A percentile compares a stretch with the other conserved stretches of the same genome.
Evolutionary conservation across 2,797 vertebrate species (phyloP).

Genomic region (Hoplostethus atlanticus): DNA sequence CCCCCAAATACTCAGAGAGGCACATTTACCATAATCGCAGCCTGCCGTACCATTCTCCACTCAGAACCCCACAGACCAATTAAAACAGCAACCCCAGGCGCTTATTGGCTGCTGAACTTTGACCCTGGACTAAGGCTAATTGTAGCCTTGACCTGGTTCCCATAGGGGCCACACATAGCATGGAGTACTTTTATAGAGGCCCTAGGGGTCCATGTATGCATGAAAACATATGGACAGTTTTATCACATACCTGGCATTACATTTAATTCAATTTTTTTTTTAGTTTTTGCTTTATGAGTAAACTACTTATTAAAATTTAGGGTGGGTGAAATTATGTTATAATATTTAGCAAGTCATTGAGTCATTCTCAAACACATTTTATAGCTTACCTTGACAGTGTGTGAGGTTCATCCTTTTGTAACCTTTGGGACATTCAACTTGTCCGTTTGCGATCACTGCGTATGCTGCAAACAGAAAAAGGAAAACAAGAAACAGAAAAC

Average conservation of each 20-base stretch:
- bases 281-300: not conserved
- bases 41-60: slow-evolving; percentile 36
- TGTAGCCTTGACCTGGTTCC: slow-evolving; percentile 68
- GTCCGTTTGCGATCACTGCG: slow-evolving; percentile 91
- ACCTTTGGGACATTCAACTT: slow-evolving; percentile 92
- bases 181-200: slow-evolving; percentile 50
- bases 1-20: slow-evolving; percentile 33
- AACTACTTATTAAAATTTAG: slow-evolving; percentile 22
- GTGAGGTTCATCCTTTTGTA: slow-evolving; percentile 91
- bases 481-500: slow-evolving; percentile 38
- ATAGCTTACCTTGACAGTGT: slow-evolving; percentile 93
- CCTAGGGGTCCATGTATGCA: slow-evolving; percentile 24
- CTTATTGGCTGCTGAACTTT: slow-evolving; percentile 71
- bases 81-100: slow-evolving; percentile 62
- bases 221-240: slow-evolving; percentile 41
- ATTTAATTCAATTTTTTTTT: slow-evolving; percentile 7
- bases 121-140: slow-evolving; percentile 65
- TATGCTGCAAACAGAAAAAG: slow-evolving; percentile 81
- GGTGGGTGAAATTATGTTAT: not conserved
- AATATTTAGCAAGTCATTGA: not conserved
- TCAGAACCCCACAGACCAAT: slow-evolving; percentile 60
- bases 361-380: slow-evolving; percentile 11
- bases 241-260: slow-evolving; percentile 28
- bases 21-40: slow-evolving; percentile 53
- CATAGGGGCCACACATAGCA: slow-evolving; percentile 48